Evolutionary conservation across 2,113 vertebrate species (phyloP), one percentile per base, ranked within the genome.

Genomic region (Corythornis madagascariensis): DNA sequence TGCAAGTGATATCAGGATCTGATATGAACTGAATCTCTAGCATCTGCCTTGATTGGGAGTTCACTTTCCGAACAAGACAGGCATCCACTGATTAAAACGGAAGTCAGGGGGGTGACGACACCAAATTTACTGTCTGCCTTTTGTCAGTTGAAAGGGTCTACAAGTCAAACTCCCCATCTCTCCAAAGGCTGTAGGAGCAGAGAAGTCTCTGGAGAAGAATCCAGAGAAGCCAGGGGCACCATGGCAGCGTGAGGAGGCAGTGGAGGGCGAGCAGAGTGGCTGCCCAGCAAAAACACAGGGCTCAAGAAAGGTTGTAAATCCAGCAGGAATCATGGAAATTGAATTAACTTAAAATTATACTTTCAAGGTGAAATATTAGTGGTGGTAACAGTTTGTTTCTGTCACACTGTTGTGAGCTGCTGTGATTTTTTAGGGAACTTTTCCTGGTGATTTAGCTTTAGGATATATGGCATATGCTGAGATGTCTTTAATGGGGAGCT

Each of bases 371-470:
- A 93, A 96, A 81, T 93, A 95, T 74, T 83, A 61, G 65, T 2
- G 8, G 67, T 50, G 74, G 61, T 43, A 89, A 75, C 61, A 56
- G 89, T 81, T 92, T 87, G 56, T 7, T 94, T 94, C 88, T 83
- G 71, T 94, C 84, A 38, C 53, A 71, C 13, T 1, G 60, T 61
- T 12, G 1, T 1, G 21, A 91, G 67, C 69, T 0, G 4, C 78
- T 67, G 67, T 89, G 92, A 89, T 89, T 94, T 95, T 93, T 93
- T 93, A 64, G 91, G 88, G 77, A 94, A 89, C 52, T 92, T 96
- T 89, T 64, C 75, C 60, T 71, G 67, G 75, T 85, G 82, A 87
- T 94, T 92, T 66, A 60, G 43, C 75, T 92, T 80, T 16, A 16
- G 91, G 89, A 56, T 91, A 45, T 71, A 71, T 80, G 50, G 83